phyloP scores from a whole-genome alignment of 2,888 invertebrate species.

The Campoplex capitator region DNA sequence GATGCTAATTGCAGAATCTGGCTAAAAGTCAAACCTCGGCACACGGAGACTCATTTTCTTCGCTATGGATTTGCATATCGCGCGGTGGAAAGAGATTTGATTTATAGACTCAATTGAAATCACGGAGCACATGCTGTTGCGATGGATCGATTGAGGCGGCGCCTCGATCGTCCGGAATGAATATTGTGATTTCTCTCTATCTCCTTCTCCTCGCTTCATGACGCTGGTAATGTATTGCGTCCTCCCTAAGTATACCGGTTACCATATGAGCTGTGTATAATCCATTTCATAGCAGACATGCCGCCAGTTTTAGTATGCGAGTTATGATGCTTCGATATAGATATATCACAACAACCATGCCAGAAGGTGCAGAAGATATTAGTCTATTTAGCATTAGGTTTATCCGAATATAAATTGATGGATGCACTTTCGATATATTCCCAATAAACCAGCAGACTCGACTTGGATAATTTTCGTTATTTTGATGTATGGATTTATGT shows the following conservation, averaged over 20 bases:
- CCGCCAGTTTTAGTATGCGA: conserved; percentile 42
- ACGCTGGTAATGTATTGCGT: conserved; percentile 68
- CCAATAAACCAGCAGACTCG: neutral
- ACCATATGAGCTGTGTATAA: conserved; percentile 49
- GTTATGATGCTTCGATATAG: conserved; percentile 32
- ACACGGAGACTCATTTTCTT: conserved; percentile 71
- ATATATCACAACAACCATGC: conserved; percentile 43
- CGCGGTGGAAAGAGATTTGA: conserved; percentile 71
- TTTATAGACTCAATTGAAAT: conserved; percentile 78
- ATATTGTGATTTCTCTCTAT: conserved; percentile 77
- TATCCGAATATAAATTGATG: neutral
- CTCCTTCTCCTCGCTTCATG: conserved; percentile 29
- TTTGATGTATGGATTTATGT: too few relatives aligned
- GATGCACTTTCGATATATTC: neutral
- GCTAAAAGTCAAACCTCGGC: conserved; percentile 37
- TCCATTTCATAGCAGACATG: conserved; percentile 38
- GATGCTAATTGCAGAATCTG: conserved; percentile 17
- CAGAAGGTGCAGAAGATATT: neutral
- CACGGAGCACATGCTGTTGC: conserved; percentile 57
- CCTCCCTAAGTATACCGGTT: conserved; percentile 63
- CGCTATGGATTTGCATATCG: conserved; percentile 77
- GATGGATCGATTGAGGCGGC: conserved; percentile 57
- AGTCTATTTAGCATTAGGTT: neutral
- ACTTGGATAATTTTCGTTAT: too few relatives aligned
- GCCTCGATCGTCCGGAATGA: conserved; percentile 75